Evolutionary conservation across 2,888 invertebrate species (phyloP).

Genomic region (Ditylenchus weischeri): DNA sequence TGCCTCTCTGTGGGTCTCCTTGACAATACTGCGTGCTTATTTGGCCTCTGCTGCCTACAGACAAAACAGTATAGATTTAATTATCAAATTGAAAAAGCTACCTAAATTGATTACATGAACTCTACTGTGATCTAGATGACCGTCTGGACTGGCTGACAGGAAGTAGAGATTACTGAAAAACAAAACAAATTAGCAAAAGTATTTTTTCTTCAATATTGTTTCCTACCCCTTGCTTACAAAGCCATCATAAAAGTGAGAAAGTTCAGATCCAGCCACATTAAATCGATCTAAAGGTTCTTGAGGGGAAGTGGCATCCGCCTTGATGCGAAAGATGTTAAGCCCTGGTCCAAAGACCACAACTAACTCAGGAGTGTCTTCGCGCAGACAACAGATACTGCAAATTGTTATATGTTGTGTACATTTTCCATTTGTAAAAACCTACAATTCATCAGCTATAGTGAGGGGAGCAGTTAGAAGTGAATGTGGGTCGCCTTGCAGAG

Average conservation of each 20-base stretch:
- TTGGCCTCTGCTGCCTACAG: conserved; percentile 40
- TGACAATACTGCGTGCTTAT: conserved; percentile 49
- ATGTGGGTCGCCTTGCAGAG: conserved; percentile 40
- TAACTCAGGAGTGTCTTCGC: conserved; percentile 55
- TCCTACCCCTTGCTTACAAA: conserved; percentile 50
- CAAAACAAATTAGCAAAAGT: conserved; percentile 10
- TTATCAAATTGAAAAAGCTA: too few relatives aligned
- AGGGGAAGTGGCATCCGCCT: conserved; percentile 39
- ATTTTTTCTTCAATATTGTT: too few relatives aligned
- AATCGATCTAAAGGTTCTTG: conserved; percentile 45
- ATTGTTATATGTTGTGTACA: too few relatives aligned
- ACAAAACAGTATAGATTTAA: conserved; percentile 28
- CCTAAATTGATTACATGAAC: conserved; percentile 35
- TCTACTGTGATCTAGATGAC: conserved; percentile 51
- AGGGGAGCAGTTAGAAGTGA: conserved; percentile 45
- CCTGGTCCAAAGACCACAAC: conserved; percentile 54
- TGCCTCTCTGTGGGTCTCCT: conserved; percentile 48
- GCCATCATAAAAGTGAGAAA: conserved; percentile 55
- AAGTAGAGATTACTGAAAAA: conserved; percentile 49
- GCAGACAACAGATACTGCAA: conserved; percentile 45
- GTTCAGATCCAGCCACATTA: conserved; percentile 51
- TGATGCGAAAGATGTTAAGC: conserved; percentile 40
- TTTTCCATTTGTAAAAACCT: too few relatives aligned
- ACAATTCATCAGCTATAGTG: conserved; percentile 43
- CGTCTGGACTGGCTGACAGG: conserved; percentile 54